Base-by-base conservation (phyloP, 2,888 invertebrate genomes). In the Cartodere bifasciata region DNA sequence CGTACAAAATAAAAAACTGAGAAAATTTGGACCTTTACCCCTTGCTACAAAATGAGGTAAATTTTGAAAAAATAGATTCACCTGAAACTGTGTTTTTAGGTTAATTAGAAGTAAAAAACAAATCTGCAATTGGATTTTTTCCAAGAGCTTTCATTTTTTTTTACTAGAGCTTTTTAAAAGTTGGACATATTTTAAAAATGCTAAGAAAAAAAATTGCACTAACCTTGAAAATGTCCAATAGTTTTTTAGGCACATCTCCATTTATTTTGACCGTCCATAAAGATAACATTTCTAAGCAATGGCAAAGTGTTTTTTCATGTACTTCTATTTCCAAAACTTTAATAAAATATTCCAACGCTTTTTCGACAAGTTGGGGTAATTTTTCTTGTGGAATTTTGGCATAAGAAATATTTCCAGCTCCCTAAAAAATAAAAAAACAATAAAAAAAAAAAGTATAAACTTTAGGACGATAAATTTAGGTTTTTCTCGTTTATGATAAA, bases 281-380 rank as follows among this genome's bases (percentile, higher is more conserved):
- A 4, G 77, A 69, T 58, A 91, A 70, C 72, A 81, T 79, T 47
- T 85, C 78, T 13, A 92, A 63, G 4, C 84, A 78, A 45, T 75
- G 77, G 39, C 83, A 74, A 30, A 92, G 61, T 1, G 87, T 90
- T 50, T 86, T 86, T 60, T 95, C 94, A 56, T 94, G 91, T 16
- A 86, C 85, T 69, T 95, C 94, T 28, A 71, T 68, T 50, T 86
- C 85, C 23, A 94, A 63, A 23, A 85, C 75, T 54, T 82, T 81
- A 14, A 80, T 64, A 53, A 85, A 78, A 46, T 78, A 70, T 21
- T 72, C 66, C 2, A 70, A 63, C 2, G 76, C 78, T 25, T 65
- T 65, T 38, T 69, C 64, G 34, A 82, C 68, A 31, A 77, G 55
- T 29, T 60, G 54, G 23, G 72, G 69, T 2, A 72, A 62, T 29